Evolutionary conservation across 2,797 vertebrate genomes (phyloP), one percentile per base, ranked within the genome.

Genomic region (Channa striata): DNA sequence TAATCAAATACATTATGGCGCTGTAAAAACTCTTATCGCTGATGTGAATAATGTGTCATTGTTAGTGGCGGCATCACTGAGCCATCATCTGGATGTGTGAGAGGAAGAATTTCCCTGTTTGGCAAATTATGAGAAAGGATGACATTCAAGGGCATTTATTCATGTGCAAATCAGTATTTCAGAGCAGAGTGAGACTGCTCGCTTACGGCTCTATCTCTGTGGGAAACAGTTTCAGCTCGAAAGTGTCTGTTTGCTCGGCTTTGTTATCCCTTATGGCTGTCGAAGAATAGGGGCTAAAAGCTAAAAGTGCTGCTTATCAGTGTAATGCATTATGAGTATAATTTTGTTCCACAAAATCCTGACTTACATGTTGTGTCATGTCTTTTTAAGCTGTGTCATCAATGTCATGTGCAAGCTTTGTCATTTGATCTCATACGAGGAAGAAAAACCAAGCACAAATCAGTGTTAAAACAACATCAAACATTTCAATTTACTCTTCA

Each of bases 71-170:
- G 70, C 80, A 73, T 82, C 77, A 64, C 48, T 52, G 73, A 73
- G 72, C 61, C 82, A 65, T 81, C 77, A 72, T 75, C 68, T 73
- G 82, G 72, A 64, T 65, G 77, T 67, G 59, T 14, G 64, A 75
- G 68, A 50, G 80, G 72, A 77, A 76, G 71, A 84, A 81, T 87
- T 78, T 90, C 58, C 83, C 77, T 81, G 84, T 85, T 87, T 39
- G 68, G 83, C 83, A 81, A 87, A 90, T 86, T 85, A 84, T 63
- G 82, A 80, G 80, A 83, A 76, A 81, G 58, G 77, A 87, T 83
- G 82, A 81, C 82, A 86, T 85, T 90, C 83, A 89, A 91, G 82
- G 85, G 84, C 81, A 84, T 90, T 89, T 83, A 82, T 88, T 89
- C 81, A 91, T 89, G 89, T 87, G 87, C 72, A 90, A 90, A 90